Base-by-base conservation (phyloP, 2,888 invertebrate species). In the Drosophila vallismaia region DNA sequence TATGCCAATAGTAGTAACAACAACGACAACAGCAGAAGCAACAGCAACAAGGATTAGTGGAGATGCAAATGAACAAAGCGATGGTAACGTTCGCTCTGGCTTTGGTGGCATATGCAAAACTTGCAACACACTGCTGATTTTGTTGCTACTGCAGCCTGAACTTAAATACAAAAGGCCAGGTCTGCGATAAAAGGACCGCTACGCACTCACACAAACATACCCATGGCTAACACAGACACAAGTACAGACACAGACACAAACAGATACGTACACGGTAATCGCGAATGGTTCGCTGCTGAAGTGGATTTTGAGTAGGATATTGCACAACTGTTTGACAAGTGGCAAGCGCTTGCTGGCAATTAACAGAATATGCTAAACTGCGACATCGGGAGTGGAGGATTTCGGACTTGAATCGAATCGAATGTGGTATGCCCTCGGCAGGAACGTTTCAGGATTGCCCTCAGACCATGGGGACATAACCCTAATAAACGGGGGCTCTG, bases 21-120 rank as follows among this genome's bases (percentile, higher is more conserved):
- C 51, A 63, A 49, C 63, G 69, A 24, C 67, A 49, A 52, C 50
- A 67, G 44, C 60, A 49, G 44, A 44, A 67, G 63, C 62, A 60
- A 56, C 45, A 24, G 40, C 45, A 14, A 44, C 54, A 60, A 33
- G 85, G 86, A 83, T 83, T 83, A 81, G 85, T 55, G 57, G 62
- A 69, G 78, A 86, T 83, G 83, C 86, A 83, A 83, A 86, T 83
- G 86, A 86, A 83, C 83, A 79, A 84, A 81, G 76, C 76, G 77
- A 58, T 59, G 67, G 36, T 68, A 46, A 45, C 56, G 68, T 50
- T 50, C 29, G 54, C 57, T 63, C 66, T 72, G 59, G 60, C 66
- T 70, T 69, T 70, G 71, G 71, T 58, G 78, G 80, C 76, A 75
- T 76, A 80, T 78, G 78, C 78, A 77, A 75, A 75, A 68, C 62